Evolutionary conservation across 2,113 vertebrate species (phyloP).

Genomic region (Anoplopoma fimbria): DNA sequence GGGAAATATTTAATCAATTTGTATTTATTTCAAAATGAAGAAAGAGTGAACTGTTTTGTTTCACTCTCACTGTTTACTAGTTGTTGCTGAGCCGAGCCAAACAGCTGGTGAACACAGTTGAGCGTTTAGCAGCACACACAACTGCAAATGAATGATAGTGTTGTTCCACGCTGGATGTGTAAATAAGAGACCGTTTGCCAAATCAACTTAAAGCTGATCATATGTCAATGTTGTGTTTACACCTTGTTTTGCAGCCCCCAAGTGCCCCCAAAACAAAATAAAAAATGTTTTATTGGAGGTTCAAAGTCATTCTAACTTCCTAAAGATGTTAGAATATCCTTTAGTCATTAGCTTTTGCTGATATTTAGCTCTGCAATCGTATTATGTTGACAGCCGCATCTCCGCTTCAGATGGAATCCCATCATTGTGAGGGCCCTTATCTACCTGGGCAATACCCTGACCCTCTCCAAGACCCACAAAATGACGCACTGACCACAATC

Average conservation of each 20-base stretch:
- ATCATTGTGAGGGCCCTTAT: constrained; percentile 1
- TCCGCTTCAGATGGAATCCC: constrained; percentile 26
- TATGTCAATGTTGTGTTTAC: too few relatives aligned
- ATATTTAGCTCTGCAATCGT: background rate
- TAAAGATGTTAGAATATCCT: background rate
- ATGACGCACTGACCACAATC: background rate
- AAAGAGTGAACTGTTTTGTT: background rate
- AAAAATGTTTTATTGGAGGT: too few relatives aligned
- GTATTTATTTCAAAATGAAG: background rate
- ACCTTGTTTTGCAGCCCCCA: too few relatives aligned
- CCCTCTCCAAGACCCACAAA: constrained; percentile 23
- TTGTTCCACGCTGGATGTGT: background rate
- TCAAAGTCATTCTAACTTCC: background rate
- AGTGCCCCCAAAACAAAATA: too few relatives aligned
- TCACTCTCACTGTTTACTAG: background rate
- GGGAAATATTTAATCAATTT: background rate
- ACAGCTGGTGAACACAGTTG: background rate
- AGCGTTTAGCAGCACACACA: background rate
- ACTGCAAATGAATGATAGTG: background rate
- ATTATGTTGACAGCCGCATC: background rate
- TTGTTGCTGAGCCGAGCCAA: too few relatives aligned
- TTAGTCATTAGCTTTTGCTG: background rate
- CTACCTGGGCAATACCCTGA: constrained; percentile 24
- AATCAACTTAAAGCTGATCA: background rate
- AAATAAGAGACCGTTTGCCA: background rate